phyloP scores from a whole-genome alignment of 2,113 vertebrate genomes.

The Nestor notabilis region DNA sequence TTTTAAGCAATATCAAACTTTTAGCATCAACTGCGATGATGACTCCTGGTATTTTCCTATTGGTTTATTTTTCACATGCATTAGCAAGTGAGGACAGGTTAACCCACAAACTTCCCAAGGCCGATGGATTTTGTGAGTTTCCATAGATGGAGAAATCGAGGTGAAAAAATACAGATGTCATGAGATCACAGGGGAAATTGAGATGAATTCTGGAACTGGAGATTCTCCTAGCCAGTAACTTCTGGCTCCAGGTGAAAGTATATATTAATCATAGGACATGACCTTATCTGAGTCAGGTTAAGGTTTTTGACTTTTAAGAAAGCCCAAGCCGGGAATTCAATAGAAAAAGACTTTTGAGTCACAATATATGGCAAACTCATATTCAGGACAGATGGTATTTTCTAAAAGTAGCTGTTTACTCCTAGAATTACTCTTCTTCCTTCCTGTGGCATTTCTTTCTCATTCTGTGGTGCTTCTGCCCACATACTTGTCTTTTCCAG shows the following conservation, averaged over 20 bases:
- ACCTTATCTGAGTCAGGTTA: not conserved
- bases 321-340: not conserved
- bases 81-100: not conserved
- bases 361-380: not conserved
- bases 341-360: conserved; percentile 6
- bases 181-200: rapidly evolving
- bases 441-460: conserved; percentile 54
- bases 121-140: not conserved
- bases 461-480: conserved; percentile 34
- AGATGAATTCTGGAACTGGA: not conserved
- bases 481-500: conserved; percentile 54
- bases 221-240: not conserved
- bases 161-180: not conserved
- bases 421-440: conserved; percentile 61
- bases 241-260: not conserved
- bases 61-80: not conserved
- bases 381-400: conserved; percentile 52
- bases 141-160: not conserved
- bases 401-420: conserved; percentile 67
- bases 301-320: not conserved
- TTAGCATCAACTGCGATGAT: not conserved
- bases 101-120: not conserved
- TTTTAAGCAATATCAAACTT: not conserved
- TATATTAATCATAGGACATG: not conserved
- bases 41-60: rapidly evolving